phyloP scores from a whole-genome alignment of 2,888 invertebrate genomes.

The Tinea trinotella region DNA sequence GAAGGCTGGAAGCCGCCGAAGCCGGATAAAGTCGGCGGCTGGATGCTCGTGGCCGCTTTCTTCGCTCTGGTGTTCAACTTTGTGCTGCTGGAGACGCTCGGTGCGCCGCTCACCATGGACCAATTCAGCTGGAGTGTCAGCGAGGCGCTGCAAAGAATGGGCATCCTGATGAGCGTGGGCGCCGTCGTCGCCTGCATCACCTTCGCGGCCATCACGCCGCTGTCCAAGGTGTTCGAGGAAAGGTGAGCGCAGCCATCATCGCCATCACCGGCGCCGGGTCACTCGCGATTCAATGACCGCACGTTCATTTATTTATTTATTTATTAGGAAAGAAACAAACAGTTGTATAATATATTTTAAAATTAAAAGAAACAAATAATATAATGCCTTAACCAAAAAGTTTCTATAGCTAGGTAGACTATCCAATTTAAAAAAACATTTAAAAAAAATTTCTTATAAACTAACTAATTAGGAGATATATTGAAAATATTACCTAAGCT shows the following conservation, averaged over 20 bases:
- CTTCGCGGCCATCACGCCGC: conserved; percentile 79
- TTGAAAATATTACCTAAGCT: no score
- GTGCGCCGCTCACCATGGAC: conserved; percentile 89
- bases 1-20: conserved; percentile 29
- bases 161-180: conserved; percentile 84
- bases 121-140: conserved; percentile 89
- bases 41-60: conserved; percentile 85
- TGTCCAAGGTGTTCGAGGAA: conserved; percentile 81
- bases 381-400: no score
- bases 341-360: no score
- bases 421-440: background rate
- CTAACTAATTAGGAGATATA: no score
- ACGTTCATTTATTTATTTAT: background rate
- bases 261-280: background rate
- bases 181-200: conserved; percentile 83
- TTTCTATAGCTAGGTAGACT: no score
- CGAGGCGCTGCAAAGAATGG: conserved; percentile 85
- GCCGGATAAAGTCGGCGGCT: conserved; percentile 61
- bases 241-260: conserved; percentile 51
- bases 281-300: background rate
- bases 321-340: no score
- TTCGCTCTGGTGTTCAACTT: conserved; percentile 90
- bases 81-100: conserved; percentile 88
- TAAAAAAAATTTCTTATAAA: background rate
- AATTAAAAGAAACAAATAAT: no score